Evolutionary conservation across 2,888 invertebrate species (phyloP).

Genomic region (Colletes collaris): DNA sequence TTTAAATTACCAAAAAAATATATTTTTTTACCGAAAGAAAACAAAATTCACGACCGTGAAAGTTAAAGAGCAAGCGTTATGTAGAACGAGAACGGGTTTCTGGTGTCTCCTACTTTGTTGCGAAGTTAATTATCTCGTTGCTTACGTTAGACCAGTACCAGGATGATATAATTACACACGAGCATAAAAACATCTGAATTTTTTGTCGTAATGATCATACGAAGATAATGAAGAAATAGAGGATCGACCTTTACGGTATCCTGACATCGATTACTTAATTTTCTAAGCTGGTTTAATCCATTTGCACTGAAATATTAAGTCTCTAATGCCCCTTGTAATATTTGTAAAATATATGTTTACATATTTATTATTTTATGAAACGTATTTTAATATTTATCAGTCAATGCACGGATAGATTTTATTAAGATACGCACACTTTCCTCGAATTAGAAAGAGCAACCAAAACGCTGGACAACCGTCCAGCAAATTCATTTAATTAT

Average conservation of each 20-base stretch:
- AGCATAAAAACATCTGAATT: not conserved
- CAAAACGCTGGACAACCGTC: not conserved
- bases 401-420: not conserved
- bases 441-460: not conserved
- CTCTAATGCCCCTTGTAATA: no score
- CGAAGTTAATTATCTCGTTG: conserved; percentile 26
- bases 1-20: no score
- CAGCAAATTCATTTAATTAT: conserved; percentile 37
- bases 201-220: not conserved
- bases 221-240: not conserved
- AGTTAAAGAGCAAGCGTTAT: no score
- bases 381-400: no score
- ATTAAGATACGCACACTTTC: not conserved
- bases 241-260: not conserved
- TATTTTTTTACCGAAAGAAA: no score
- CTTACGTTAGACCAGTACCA: not conserved
- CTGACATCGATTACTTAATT: not conserved
- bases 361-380: no score
- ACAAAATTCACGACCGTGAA: no score
- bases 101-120: conserved; percentile 7
- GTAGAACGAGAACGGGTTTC: no score
- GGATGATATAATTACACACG: conserved; percentile 13
- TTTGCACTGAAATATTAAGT: no score
- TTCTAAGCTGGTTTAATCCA: no score
- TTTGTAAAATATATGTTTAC: no score